Conservation (phyloP, 1,140 invertebrate genomes). For the Brachionus sp. region DNA sequence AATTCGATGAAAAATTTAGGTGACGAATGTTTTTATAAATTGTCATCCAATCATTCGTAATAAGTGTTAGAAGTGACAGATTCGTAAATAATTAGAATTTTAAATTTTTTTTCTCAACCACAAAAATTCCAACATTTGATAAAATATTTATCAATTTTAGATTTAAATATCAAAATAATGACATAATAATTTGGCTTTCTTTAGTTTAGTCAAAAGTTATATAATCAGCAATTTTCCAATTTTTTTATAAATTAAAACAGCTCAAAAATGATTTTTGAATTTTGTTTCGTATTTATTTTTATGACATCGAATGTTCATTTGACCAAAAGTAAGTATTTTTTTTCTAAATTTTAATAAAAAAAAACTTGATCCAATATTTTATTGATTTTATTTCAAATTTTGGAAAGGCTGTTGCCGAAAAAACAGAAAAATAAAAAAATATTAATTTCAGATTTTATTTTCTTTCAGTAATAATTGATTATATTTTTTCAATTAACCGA, state of each 20-base stretch:
- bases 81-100: neutral
- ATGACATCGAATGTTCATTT: neutral
- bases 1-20: neutral
- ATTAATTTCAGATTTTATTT: too few species aligned
- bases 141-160: conserved; percentile 23
- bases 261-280: conserved; percentile 5
- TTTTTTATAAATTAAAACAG: neutral
- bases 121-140: neutral
- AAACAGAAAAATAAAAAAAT: too few species aligned
- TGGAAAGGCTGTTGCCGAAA: too few species aligned
- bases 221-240: neutral
- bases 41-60: neutral
- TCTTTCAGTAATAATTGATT: neutral
- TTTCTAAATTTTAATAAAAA: neutral
- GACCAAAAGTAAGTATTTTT: conserved; percentile 1
- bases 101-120: conserved; percentile 16
- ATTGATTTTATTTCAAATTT: too few species aligned
- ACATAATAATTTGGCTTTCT: neutral
- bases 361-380: neutral
- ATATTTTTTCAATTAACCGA: neutral
- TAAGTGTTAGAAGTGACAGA: neutral
- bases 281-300: neutral
- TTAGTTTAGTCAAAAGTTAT: neutral
- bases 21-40: conserved; percentile 13
- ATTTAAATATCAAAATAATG: conserved; percentile 28